phyloP scores from a whole-genome alignment of 2,113 vertebrate species.

The Microcebus murinus region DNA sequence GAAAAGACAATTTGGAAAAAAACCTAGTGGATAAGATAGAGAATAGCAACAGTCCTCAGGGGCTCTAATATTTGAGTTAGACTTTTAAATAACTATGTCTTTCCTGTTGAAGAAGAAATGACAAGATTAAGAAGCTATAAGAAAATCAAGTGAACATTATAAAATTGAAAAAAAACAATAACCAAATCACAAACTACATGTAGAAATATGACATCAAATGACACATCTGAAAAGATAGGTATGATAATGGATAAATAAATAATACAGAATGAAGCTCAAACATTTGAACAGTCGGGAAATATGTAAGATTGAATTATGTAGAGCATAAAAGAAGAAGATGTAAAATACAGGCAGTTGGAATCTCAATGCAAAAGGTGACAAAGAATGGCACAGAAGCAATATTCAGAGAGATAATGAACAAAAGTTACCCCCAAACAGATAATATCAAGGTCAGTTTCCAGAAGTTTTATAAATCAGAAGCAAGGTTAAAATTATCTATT shows the following conservation, averaged over 20 bases:
- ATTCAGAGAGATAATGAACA: not conserved
- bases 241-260: not conserved
- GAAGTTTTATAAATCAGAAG: not conserved
- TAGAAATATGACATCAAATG: not conserved
- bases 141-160: not conserved
- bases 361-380: not conserved
- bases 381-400: not conserved
- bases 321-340: not conserved
- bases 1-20: not conserved
- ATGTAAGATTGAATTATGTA: not conserved
- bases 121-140: not conserved
- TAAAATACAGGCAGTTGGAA: not conserved
- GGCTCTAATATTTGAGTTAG: not conserved
- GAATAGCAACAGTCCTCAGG: too few species aligned
- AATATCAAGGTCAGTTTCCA: not conserved
- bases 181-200: not conserved
- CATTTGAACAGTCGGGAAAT: not conserved
- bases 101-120: not conserved
- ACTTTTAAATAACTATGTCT: not conserved
- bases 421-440: not conserved
- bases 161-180: not conserved
- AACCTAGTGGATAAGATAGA: not conserved
- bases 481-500: not conserved
- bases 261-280: not conserved
- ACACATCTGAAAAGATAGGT: not conserved